Base-by-base conservation (phyloP, 1,140 invertebrate species). In the Pseudoatta argentina region DNA sequence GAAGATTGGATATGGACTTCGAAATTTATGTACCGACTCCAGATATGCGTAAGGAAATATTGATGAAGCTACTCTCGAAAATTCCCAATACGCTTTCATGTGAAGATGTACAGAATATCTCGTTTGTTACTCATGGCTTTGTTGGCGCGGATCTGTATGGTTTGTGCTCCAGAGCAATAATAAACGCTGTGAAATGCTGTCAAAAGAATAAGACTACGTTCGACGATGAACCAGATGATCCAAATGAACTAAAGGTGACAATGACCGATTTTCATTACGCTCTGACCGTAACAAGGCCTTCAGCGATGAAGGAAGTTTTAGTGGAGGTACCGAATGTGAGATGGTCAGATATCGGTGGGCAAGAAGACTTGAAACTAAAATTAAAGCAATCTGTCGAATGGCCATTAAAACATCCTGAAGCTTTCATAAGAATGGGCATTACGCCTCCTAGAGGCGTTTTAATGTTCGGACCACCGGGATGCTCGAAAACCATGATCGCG, bases 401-500 rank as follows among this genome's bases (percentile, higher is more conserved):
- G 98, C 99, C 99, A 0, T 91, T 99, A 18, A 97, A 97, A 89
- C 97, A 99, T 95, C 97, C 98, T 0, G 98, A 99, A 89, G 97
- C 97, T 88, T 99, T 99, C 95, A 94, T 96, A 39, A 97, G 98
- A 67, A 95, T 99, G 75, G 99, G 99, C 10, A 98, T 99, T 48
- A 97, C 97, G 82, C 98, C 99, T 2, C 99, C 99, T 0, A 98
- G 98, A 91, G 99, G 99, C 3, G 97, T 99, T 7, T 95, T 99
- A 14, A 97, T 99, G 95, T 99, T 98, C 95, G 99, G 99, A 10
- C 99, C 99, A 8, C 99, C 99, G 0, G 99, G 99, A 5, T 99
- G 99, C 93, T 99, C 98, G 0, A 99, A 99, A 95, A 99, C 99
- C 0, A 98, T 99, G 97, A 98, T 99, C 90, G 99, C 98, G 2